Base-by-base conservation (phyloP, 1,140 invertebrate genomes). In the Phymorhynchus buccinoides region DNA sequence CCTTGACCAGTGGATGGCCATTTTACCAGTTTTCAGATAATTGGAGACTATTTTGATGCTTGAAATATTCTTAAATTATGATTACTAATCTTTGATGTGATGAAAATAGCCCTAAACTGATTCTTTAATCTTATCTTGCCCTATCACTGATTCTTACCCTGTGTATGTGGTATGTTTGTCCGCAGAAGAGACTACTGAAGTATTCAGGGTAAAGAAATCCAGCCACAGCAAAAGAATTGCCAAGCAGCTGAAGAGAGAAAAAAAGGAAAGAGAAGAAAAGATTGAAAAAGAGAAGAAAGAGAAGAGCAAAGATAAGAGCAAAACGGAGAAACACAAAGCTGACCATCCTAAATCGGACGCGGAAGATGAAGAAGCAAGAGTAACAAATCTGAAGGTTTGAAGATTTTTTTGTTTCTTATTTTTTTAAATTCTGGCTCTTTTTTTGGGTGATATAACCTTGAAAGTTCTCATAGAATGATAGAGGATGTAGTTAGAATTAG, bases 161-260 rank as follows among this genome's bases (percentile, higher is more conserved):
- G n/a, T n/a, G n/a, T n/a, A n/a, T n/a, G n/a, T n/a, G n/a, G n/a
- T n/a, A n/a, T n/a, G n/a, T n/a, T n/a, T n/a, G n/a, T n/a, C n/a
- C n/a, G n/a, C 86, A 88, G 97, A 97, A 22, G 81, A 83, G 7
- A 83, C 95, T 32, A 97, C 95, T 32, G 97, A 98, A 94, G 96
- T 97, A 62, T 98, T 99, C 93, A 96, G 97, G 95, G 96, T 98
- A 52, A 98, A 97, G 93, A 98, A 98, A 94, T 98, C 97, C 16
- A 97, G 96, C 22, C 96, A 98, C 88, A 98, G 97, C 93, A 97
- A 97, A 93, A 96, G 96, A 93, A 95, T 98, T 80, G 96, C 96
- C 93, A 97, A 96, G 91, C 95, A 97, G 89, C 94, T 97, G 89
- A 97, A 98, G 92, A 97, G 96, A 93, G 96, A 97, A 90, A 94